Percentiles rank a stretch among this genome's conserved stretches.
Evolutionary conservation across 1,140 invertebrate species (phyloP).

Genomic region (Zaprionus nigranus): DNA sequence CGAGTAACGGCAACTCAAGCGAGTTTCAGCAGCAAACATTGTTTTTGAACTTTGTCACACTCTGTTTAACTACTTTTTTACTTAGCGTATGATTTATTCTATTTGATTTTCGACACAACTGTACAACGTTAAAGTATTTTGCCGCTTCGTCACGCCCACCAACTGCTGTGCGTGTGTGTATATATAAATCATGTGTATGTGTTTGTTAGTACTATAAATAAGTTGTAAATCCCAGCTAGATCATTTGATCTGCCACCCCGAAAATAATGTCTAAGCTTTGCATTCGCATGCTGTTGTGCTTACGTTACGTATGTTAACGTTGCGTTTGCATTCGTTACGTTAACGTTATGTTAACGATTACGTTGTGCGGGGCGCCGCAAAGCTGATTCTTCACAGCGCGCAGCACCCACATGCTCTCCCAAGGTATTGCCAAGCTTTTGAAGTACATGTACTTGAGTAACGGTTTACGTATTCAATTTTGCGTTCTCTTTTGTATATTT

Average conservation of each 20-base stretch:
- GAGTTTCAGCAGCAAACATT: slow-evolving; percentile 34
- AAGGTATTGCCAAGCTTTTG: slow-evolving; percentile 20
- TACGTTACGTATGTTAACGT: slow-evolving; percentile 26
- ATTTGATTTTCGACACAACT: slow-evolving; percentile 39
- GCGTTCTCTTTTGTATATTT: slow-evolving; percentile 71
- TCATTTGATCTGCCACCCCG: slow-evolving; percentile 27
- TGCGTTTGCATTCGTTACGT: slow-evolving; percentile 15
- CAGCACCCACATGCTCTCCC: slow-evolving; percentile 39
- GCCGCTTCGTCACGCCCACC: slow-evolving; percentile 42
- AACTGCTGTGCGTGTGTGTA: slow-evolving; percentile 22
- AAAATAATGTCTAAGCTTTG: slow-evolving; percentile 39
- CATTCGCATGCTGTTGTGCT: slow-evolving; percentile 54
- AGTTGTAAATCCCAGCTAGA: slow-evolving; percentile 30
- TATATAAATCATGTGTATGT: slow-evolving; percentile 12
- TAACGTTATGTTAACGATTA: slow-evolving; percentile 35
- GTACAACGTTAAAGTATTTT: slow-evolving; percentile 44
- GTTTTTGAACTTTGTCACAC: slow-evolving; percentile 62
- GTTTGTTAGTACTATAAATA: slow-evolving; percentile 13
- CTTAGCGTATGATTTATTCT: slow-evolving; percentile 39
- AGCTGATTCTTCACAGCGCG: slow-evolving; percentile 43
- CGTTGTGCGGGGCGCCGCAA: slow-evolving; percentile 37
- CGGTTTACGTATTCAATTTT: slow-evolving; percentile 64
- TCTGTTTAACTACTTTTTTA: slow-evolving; percentile 60
- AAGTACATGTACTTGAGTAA: slow-evolving; percentile 25
- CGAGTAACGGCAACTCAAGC: slow-evolving; percentile 42